Conservation (phyloP, 2,888 invertebrate species). For the Amphipyra berbera region DNA sequence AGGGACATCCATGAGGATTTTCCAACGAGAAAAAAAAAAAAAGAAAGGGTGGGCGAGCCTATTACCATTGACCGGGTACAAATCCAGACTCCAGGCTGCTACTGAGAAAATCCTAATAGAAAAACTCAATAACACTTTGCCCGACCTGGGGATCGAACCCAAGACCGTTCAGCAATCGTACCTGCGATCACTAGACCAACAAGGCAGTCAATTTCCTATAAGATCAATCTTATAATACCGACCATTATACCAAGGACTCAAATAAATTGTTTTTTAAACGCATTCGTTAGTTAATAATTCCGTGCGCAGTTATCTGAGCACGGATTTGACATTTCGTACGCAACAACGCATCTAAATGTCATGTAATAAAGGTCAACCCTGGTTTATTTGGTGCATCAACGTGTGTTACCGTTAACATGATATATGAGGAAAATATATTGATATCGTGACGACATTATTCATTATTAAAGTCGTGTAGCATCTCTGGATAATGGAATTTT, state of each 20-base stretch:
- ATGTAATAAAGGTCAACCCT: conserved; percentile 75
- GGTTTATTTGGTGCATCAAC: conserved; percentile 53
- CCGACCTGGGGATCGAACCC: too few species aligned
- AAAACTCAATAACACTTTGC: too few species aligned
- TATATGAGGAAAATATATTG: conserved; percentile 54
- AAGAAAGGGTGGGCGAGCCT: too few species aligned
- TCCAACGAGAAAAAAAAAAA: too few species aligned
- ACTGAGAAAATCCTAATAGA: too few species aligned
- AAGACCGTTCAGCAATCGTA: too few species aligned
- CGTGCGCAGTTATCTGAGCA: conserved; percentile 71
- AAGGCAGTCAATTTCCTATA: conserved; percentile 45
- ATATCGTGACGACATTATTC: conserved; percentile 58
- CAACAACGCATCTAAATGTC: conserved; percentile 79
- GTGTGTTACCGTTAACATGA: conserved; percentile 58
- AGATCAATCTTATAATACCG: conserved; percentile 20
- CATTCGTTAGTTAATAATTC: conserved; percentile 53
- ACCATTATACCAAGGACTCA: conserved; percentile 34
- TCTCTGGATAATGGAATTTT: not conserved
- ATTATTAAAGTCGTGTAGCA: conserved; percentile 45
- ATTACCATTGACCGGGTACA: too few species aligned
- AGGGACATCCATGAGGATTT: too few species aligned
- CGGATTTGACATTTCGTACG: conserved; percentile 86
- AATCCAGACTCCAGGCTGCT: too few species aligned
- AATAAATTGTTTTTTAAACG: conserved; percentile 54
- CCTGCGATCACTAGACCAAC: too few species aligned